Evolutionary conservation across 2,797 vertebrate genomes (phyloP).

Genomic region (Ceryle rudis): DNA sequence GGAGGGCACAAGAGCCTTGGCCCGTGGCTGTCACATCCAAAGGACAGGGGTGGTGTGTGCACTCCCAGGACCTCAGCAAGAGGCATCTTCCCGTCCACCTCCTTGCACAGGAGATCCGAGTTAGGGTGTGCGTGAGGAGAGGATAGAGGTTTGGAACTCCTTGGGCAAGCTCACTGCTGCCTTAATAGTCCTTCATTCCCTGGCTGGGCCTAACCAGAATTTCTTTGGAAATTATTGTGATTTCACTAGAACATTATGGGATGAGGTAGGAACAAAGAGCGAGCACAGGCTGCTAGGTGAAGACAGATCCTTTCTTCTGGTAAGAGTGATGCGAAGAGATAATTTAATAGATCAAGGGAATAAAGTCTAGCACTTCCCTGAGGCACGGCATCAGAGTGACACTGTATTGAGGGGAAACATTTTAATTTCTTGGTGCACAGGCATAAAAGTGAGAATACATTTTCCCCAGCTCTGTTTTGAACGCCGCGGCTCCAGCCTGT

Average conservation of each 20-base stretch:
- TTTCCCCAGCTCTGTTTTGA: neutral
- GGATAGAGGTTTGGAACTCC: neutral
- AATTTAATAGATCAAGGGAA: neutral
- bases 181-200: neutral
- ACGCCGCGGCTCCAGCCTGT: neutral
- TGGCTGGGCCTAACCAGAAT: too few relatives aligned
- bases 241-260: neutral
- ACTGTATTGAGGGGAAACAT: neutral
- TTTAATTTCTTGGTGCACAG: neutral
- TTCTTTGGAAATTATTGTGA: neutral
- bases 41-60: neutral
- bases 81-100: too few relatives aligned
- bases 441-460: neutral
- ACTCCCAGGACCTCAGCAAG: neutral
- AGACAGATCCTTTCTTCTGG: neutral
- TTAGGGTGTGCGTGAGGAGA: accelerated
- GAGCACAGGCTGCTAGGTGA: neutral
- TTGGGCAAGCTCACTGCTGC: neutral
- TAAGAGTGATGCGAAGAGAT: neutral
- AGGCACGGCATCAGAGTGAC: neutral
- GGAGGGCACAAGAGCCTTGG: neutral
- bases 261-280: neutral
- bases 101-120: neutral
- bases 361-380: neutral
- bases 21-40: neutral